Conservation (phyloP, 2,113 vertebrate genomes). For the Pelodiscus sinensis region DNA sequence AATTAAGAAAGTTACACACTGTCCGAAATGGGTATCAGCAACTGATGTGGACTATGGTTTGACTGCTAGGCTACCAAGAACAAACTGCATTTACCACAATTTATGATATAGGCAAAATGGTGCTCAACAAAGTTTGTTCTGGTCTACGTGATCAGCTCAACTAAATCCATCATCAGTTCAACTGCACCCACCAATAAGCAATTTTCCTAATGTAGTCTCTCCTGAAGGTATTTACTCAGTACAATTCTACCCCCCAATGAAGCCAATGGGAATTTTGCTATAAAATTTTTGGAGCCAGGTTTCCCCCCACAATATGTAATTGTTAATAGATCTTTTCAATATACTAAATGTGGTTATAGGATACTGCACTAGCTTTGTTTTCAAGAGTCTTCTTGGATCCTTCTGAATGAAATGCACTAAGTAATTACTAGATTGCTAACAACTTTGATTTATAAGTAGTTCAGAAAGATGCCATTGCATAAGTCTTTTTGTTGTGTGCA, state of each 20-base stretch:
- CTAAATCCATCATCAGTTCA: neutral
- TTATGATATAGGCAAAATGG: neutral
- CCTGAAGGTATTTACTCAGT: neutral
- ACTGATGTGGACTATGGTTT: fast-evolving
- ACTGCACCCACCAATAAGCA: neutral
- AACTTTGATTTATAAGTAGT: neutral
- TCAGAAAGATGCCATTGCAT: neutral
- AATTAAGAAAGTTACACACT: neutral
- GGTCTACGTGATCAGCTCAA: neutral
- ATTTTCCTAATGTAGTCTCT: neutral
- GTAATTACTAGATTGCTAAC: neutral
- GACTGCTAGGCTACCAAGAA: neutral
- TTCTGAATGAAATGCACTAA: neutral
- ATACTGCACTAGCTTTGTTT: neutral
- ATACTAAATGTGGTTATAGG: fast-evolving
- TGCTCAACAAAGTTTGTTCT: neutral
- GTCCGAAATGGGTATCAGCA: neutral
- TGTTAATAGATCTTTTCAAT: neutral
- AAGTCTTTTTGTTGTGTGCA: fast-evolving
- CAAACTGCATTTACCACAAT: fast-evolving
- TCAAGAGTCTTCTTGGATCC: neutral
- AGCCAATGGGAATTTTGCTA: neutral
- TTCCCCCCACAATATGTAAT: neutral
- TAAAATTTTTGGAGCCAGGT: neutral
- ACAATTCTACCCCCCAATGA: neutral